A percentile compares a stretch with the other conserved stretches of the same genome.
phyloP scores from a whole-genome alignment of 2,113 vertebrate species.

The Anguilla rostrata region DNA sequence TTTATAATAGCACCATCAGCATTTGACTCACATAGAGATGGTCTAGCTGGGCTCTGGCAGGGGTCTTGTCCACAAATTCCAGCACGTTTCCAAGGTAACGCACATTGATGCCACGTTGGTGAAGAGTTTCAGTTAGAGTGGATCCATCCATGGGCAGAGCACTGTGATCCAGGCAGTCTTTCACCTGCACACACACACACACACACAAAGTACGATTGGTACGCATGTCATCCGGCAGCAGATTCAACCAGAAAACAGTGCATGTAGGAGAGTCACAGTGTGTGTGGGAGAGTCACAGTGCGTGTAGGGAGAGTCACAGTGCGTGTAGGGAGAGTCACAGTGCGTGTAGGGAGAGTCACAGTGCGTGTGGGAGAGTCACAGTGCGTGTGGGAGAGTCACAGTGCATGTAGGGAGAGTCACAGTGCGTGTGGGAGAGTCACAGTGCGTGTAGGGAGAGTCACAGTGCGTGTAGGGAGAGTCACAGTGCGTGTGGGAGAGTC shows the following conservation, averaged over 20 bases:
- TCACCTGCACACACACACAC: slow-evolving; percentile 73
- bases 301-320: too few relatives aligned
- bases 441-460: not conserved
- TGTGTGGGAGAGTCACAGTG: not conserved
- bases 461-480: too few relatives aligned
- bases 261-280: too few relatives aligned
- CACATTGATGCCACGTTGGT: slow-evolving; percentile 93
- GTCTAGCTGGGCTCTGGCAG: slow-evolving; percentile 82
- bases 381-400: too few relatives aligned
- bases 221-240: not conserved
- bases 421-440: not conserved
- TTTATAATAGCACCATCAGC: not conserved
- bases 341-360: not conserved
- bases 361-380: not conserved
- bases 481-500: not conserved
- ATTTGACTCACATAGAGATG: slow-evolving; percentile 85
- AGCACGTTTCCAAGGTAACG: slow-evolving; percentile 91
- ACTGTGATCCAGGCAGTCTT: slow-evolving; percentile 91
- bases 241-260: not conserved
- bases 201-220: not conserved
- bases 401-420: not conserved
- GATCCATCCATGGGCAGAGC: slow-evolving; percentile 93
- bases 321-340: too few relatives aligned
- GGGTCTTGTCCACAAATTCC: slow-evolving; percentile 81
- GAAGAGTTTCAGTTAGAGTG: slow-evolving; percentile 88